phyloP scores from a whole-genome alignment of 2,888 invertebrate genomes.

The Tenthredo amoena region DNA sequence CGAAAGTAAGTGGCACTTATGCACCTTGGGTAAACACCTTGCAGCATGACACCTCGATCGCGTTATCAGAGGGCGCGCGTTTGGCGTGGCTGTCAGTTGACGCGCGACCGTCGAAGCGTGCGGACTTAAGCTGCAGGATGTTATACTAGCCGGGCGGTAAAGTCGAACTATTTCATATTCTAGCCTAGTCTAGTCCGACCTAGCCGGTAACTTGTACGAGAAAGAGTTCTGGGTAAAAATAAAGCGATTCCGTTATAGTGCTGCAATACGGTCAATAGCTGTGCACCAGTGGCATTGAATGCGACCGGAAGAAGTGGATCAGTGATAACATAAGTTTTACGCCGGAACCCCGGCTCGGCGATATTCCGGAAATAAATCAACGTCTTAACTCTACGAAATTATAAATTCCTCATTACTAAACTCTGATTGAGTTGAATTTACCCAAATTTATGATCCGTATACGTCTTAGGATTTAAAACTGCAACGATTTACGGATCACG shows the following conservation, averaged over 20 bases:
- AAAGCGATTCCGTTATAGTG: neutral
- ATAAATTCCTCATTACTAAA: neutral
- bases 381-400: neutral
- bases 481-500: neutral
- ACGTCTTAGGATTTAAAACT: neutral
- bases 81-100: constrained; percentile 45
- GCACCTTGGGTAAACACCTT: neutral
- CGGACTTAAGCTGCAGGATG: constrained; percentile 22
- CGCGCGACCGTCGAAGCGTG: constrained; percentile 50
- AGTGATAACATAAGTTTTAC: neutral
- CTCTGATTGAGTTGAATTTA: neutral
- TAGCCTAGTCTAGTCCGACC: neutral
- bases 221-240: neutral
- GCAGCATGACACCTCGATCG: constrained; percentile 18
- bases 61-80: constrained; percentile 47
- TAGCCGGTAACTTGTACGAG: neutral
- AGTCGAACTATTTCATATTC: neutral
- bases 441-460: neutral
- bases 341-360: neutral
- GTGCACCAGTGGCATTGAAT: neutral
- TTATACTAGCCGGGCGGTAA: neutral
- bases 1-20: neutral
- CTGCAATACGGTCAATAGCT: constrained; percentile 24
- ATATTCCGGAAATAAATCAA: neutral
- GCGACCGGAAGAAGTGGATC: neutral